These are phyloP conservation scores for Cryptoleucopteryx plumbea DNA, from an alignment of 2,113 vertebrate species.

Conservation along the genomic window DNA sequence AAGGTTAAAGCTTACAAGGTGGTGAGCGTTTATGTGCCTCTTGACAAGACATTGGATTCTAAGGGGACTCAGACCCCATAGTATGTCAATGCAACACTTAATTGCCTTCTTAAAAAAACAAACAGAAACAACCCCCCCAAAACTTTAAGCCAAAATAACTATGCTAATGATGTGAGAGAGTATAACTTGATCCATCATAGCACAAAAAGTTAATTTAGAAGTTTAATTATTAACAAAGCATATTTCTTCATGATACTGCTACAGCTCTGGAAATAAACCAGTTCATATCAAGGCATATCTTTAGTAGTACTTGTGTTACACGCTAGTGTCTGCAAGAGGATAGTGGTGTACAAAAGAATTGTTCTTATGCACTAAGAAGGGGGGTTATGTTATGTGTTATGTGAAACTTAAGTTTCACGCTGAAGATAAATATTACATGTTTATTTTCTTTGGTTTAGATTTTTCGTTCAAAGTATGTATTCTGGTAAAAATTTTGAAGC, in stretches of 20 bases:
- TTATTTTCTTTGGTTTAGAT: neutral
- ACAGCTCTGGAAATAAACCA: neutral
- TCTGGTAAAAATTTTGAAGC: neutral
- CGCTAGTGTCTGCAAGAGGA: neutral
- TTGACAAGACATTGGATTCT: neutral
- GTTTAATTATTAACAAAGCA: neutral
- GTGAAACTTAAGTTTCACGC: neutral
- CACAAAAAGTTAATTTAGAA: neutral
- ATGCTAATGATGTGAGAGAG: too few relatives aligned
- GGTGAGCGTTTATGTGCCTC: neutral
- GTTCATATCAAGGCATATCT: neutral
- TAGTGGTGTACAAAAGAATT: neutral
- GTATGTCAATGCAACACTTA: neutral
- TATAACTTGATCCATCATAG: neutral
- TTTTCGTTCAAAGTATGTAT: neutral
- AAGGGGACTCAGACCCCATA: neutral
- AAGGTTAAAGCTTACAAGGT: neutral
- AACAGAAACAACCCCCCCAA: neutral
- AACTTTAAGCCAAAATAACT: too few relatives aligned
- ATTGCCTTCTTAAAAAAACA: neutral
- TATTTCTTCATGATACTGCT: neutral
- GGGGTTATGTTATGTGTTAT: neutral
- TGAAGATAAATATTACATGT: neutral
- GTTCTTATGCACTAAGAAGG: neutral
- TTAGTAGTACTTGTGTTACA: neutral